These are phyloP conservation scores for Aurelia sp. DNA, from an alignment of 30 jellyfish, hydroid and myxozoan genomes.

Conservation along the genomic window DNA sequence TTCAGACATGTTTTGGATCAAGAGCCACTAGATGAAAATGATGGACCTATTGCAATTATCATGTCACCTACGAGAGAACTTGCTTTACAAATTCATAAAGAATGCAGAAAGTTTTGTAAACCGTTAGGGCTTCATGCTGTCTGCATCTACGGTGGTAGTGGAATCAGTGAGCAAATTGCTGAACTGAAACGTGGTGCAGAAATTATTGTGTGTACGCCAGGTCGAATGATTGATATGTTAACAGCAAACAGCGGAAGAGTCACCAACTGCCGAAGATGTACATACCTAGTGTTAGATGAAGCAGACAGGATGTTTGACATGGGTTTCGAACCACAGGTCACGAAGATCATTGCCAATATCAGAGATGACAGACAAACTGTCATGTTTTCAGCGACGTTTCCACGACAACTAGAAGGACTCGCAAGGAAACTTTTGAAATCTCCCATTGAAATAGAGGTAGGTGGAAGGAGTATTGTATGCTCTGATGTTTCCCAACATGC, in stretches of 20 bases:
- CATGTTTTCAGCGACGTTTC: slow-evolving; percentile 99
- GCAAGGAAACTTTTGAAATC: slow-evolving; percentile 90
- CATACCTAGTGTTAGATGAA: slow-evolving; percentile 96
- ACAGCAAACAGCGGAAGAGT: slow-evolving; percentile 98
- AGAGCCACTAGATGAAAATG: slow-evolving; percentile 86
- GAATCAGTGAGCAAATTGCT: slow-evolving; percentile 98
- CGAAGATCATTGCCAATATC: slow-evolving; percentile 82
- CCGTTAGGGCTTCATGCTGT: slow-evolving; percentile 84
- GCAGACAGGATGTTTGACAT: slow-evolving; percentile 99
- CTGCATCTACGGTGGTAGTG: slow-evolving; percentile 98
- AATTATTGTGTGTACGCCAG: slow-evolving; percentile 98
- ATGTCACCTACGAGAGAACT: slow-evolving; percentile 99
- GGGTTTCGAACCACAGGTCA: slow-evolving; percentile 99
- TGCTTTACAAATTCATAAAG: slow-evolving; percentile 95
- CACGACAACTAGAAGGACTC: slow-evolving; percentile 96
- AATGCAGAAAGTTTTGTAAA: slow-evolving; percentile 86
- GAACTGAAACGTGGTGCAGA: slow-evolving; percentile 99
- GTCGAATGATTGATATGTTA: slow-evolving; percentile 99
- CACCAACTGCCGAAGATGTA: slow-evolving; percentile 97
- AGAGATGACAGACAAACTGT: slow-evolving; percentile 98
- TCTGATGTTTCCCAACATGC: slow-evolving; percentile 94
- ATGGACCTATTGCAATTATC: slow-evolving; percentile 98
- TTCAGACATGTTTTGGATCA: slow-evolving; percentile 99
- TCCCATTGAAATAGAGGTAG: slow-evolving; percentile 98
- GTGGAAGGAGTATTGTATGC: slow-evolving; percentile 98